Evolutionary conservation across 2,113 vertebrate species (phyloP), one percentile per base, ranked within the genome.

Genomic region (Aspidoscelis tigris): DNA sequence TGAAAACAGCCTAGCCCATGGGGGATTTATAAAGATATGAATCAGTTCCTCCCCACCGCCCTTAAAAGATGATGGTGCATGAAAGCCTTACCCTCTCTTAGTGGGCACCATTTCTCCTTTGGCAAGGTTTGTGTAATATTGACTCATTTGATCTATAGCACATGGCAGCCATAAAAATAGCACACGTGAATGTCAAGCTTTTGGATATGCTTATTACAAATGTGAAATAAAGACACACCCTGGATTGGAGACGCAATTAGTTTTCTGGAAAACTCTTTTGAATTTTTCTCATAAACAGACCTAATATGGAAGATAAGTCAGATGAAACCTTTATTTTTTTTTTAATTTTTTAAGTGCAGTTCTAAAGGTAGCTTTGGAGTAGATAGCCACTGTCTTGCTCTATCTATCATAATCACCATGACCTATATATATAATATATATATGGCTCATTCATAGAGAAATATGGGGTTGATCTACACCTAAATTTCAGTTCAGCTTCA

Each of bases 1-100:
- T 93, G 90, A 95, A 95, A 95, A 93, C 76, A 92, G 86, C 82
- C 85, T 22, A 89, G 90, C 84, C 69, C 94, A 88, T 85, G 85
- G 91, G 93, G 93, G 86, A 94, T 91, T 93, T 90, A 80, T 89
- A 91, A 91, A 33, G 84, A 80, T 43, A 91, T 90, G 89, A 96
- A 88, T 90, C 85, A 92, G 87, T 88, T 74, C 33, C 33, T 83
- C 90, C 88, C 95, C 81, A 61, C 14, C 94, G 94, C 93, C 85
- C 88, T 91, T 94, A 90, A 93, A 94, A 79, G 76, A 87, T 84
- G 41, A n/a, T 89, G 65, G 22, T 61, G 90, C 84, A 61, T n/a
- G 47, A 92, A 91, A 87, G 85, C 75, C 50, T 61, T 88, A 84
- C 71, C 87, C 43, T 81, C 68, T 92, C 43, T 53, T 90, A 26